Evolutionary conservation across 1,140 invertebrate species (phyloP).

Genomic region (Chelonus insularis): DNA sequence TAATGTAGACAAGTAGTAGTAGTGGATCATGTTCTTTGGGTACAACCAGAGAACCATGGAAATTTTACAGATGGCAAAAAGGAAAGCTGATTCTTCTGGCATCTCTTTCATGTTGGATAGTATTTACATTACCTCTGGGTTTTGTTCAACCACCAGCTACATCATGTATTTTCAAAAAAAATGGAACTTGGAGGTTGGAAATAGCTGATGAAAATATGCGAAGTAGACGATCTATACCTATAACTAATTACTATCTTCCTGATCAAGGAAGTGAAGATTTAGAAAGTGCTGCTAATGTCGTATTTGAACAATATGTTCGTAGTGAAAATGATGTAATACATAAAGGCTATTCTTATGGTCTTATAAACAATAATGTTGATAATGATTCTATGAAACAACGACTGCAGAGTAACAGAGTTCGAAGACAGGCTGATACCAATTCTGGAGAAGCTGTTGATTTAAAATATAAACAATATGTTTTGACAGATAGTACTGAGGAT

Average conservation of each 20-base stretch:
- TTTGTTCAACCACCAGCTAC: conserved; percentile 92
- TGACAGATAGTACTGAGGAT: conserved; percentile 17
- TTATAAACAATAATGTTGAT: conserved; percentile 14
- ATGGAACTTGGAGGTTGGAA: conserved; percentile 60
- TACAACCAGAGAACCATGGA: conserved; percentile 30
- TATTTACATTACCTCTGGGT: conserved; percentile 93
- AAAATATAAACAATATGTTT: conserved; percentile 30
- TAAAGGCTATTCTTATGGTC: conserved; percentile 11
- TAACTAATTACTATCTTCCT: conserved; percentile 33
- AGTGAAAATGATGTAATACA: conserved; percentile 26
- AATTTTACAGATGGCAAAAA: conserved; percentile 72
- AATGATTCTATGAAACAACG: background rate
- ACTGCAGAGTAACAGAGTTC: conserved; percentile 29
- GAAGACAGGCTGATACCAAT: conserved; percentile 22
- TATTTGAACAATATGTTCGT: conserved; percentile 47
- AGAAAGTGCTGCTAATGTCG: conserved; percentile 49
- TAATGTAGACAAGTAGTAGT: conserved; percentile 27
- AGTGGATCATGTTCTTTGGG: conserved; percentile 32
- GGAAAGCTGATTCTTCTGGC: conserved; percentile 87
- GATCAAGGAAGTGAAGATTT: conserved; percentile 34
- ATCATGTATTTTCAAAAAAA: conserved; percentile 78
- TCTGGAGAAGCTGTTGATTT: conserved; percentile 25
- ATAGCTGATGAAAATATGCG: conserved; percentile 42
- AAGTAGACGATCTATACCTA: conserved; percentile 34
- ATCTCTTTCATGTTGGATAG: conserved; percentile 91